These are phyloP conservation scores for Euplexia lucipara DNA, from an alignment of 2,888 invertebrate species.

Conservation along the genomic window DNA sequence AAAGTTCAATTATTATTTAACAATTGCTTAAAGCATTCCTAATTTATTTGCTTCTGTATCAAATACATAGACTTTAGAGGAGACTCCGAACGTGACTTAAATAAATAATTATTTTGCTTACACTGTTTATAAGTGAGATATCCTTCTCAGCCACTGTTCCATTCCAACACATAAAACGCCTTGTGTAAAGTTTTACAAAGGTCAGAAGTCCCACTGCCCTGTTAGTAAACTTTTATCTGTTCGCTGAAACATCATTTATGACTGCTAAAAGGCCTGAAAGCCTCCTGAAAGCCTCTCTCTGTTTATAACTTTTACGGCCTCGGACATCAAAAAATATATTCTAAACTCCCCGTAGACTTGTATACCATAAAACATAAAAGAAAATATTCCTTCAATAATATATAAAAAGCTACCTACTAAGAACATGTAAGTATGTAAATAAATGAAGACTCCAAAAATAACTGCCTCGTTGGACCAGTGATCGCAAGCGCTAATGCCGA, in stretches of 20 bases:
- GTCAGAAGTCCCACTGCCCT: constrained; percentile 16
- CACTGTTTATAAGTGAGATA: neutral
- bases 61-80: too few relatives aligned
- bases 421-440: neutral
- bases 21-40: too few relatives aligned
- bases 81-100: too few relatives aligned
- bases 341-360: constrained; percentile 4
- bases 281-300: constrained; percentile 47
- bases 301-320: constrained; percentile 37
- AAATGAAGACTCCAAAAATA: neutral
- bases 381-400: neutral
- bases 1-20: too few relatives aligned
- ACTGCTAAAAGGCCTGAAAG: constrained; percentile 49
- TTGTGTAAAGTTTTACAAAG: constrained; percentile 13
- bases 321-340: constrained; percentile 39
- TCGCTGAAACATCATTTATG: constrained; percentile 39
- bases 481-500: too few relatives aligned
- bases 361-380: constrained; percentile 1
- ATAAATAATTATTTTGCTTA: too few relatives aligned
- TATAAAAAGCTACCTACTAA: neutral
- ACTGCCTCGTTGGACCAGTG: neutral
- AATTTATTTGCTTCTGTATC: too few relatives aligned
- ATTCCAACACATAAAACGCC: neutral
- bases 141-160: neutral
- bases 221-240: constrained; percentile 38